Percentiles rank a stretch among this genome's conserved stretches.
Evolutionary conservation across 1,140 invertebrate species (phyloP).

Genomic region (Apolygus lucorum): DNA sequence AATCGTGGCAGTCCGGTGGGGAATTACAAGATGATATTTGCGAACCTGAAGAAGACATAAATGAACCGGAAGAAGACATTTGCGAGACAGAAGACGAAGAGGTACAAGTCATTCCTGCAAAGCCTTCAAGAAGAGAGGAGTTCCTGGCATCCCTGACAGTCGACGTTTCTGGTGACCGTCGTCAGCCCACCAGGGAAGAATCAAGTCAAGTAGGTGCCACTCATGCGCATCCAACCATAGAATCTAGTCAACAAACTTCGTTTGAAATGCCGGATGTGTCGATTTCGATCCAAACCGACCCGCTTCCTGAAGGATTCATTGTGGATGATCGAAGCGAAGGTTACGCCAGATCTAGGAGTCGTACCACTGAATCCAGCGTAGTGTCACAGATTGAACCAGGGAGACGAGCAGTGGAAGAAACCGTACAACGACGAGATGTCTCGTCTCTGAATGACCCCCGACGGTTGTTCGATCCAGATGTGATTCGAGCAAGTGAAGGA

Average conservation of each 20-base stretch:
- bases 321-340: constrained; percentile 45
- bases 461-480: neutral
- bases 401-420: neutral
- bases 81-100: neutral
- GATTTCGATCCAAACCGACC: constrained; percentile 71
- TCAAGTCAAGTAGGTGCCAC: neutral
- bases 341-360: neutral
- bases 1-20: constrained; percentile 30
- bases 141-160: neutral
- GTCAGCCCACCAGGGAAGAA: neutral
- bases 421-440: neutral
- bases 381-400: neutral
- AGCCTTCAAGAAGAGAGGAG: constrained; percentile 13
- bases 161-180: neutral
- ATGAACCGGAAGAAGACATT: constrained; percentile 10
- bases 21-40: constrained; percentile 32
- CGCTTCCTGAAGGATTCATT: constrained; percentile 63
- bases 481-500: constrained; percentile 16
- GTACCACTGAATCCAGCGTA: too few relatives aligned
- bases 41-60: constrained; percentile 16
- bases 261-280: constrained; percentile 49
- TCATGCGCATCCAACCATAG: neutral
- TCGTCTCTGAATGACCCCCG: neutral
- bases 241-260: constrained; percentile 24
- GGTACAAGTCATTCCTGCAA: neutral